Evolutionary conservation across 2,797 vertebrate genomes (phyloP).

Genomic region (Phyllotis vaccarum): DNA sequence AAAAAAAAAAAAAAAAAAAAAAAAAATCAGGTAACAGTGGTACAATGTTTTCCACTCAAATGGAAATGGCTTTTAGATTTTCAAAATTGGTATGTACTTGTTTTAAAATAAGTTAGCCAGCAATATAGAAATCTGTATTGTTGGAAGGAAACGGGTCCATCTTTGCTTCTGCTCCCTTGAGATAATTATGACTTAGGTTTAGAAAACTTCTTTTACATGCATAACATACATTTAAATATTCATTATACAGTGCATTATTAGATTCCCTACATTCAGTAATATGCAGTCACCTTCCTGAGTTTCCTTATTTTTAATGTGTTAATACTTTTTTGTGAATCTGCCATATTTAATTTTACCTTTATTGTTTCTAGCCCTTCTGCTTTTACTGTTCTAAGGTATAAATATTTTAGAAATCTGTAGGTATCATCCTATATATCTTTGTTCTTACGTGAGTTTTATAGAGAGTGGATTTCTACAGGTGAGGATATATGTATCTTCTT

Average conservation of each 20-base stretch:
- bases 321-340: background rate
- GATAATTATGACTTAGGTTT: slow-evolving; percentile 22
- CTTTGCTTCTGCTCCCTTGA: slow-evolving; percentile 41
- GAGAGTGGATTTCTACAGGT: background rate
- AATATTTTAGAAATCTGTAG: background rate
- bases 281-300: background rate
- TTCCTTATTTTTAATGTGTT: slow-evolving; percentile 5
- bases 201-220: slow-evolving; percentile 27
- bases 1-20: background rate
- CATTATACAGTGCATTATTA: background rate
- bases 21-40: slow-evolving; percentile 12
- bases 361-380: slow-evolving; percentile 33
- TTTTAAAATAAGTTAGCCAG: background rate
- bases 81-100: background rate
- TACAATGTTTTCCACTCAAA: background rate
- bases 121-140: slow-evolving; percentile 10
- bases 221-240: slow-evolving; percentile 2
- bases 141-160: background rate
- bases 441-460: background rate
- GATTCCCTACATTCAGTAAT: background rate
- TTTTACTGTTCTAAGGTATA: background rate
- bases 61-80: slow-evolving; percentile 57
- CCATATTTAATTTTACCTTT: slow-evolving; percentile 32
- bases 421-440: background rate
- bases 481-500: background rate